Percentiles rank a stretch among this genome's conserved stretches.
Conservation (phyloP, 2,113 vertebrate species). For the Platycercus adscitus region DNA sequence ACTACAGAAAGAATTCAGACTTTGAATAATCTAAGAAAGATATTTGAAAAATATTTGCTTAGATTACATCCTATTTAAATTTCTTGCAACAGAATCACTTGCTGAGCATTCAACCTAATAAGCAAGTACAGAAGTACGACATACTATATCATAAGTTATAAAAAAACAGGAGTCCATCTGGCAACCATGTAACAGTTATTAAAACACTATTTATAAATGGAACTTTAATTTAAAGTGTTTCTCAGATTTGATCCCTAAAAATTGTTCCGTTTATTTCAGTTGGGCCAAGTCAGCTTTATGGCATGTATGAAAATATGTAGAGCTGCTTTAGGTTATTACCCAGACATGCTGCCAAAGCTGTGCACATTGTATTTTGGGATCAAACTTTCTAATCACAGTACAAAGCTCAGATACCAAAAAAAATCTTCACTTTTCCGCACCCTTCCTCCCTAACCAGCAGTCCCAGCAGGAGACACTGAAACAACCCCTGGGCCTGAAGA, state of each 20-base stretch:
- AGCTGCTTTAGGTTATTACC: conserved; percentile 29
- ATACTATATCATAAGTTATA: conserved; percentile 24
- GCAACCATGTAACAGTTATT: conserved; percentile 64
- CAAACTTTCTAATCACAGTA: neutral
- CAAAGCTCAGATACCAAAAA: neutral
- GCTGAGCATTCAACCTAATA: conserved; percentile 32
- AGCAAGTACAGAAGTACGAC: conserved; percentile 52
- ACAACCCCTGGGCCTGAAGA: neutral
- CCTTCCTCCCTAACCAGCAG: neutral
- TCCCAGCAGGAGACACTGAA: neutral
- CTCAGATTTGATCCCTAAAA: conserved; percentile 40
- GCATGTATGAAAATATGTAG: neutral
- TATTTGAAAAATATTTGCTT: conserved; percentile 15
- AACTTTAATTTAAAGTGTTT: conserved; percentile 57
- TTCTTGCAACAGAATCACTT: conserved; percentile 43
- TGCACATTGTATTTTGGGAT: neutral
- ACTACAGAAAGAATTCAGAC: neutral
- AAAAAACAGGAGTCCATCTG: conserved; percentile 71
- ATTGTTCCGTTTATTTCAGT: conserved; percentile 12
- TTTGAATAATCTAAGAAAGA: neutral
- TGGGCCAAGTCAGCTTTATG: conserved; percentile 18
- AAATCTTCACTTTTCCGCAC: neutral
- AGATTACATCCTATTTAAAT: conserved; percentile 54
- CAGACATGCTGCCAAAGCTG: neutral
- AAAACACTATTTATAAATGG: conserved; percentile 56